Conservation (phyloP, 2,797 vertebrate genomes). For the Hylomyscus alleni region DNA sequence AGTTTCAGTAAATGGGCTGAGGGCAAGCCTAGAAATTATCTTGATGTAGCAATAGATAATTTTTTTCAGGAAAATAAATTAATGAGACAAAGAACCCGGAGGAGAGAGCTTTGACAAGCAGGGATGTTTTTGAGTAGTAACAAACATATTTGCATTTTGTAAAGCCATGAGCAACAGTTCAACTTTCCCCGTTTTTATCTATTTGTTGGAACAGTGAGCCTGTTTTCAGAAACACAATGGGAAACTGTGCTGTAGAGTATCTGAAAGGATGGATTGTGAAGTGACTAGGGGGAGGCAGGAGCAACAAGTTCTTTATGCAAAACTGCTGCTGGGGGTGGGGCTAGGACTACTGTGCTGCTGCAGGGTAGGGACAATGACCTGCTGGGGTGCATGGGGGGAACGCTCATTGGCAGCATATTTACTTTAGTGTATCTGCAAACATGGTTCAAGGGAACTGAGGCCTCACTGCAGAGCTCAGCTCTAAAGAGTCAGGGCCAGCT, state of each 20-base stretch:
- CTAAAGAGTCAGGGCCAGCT: not conserved
- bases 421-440: not conserved
- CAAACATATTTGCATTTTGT: not conserved
- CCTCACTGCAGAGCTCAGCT: not conserved
- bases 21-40: not conserved
- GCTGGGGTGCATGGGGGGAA: not conserved
- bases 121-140: not conserved
- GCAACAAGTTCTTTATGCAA: conserved; percentile 59
- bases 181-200: conserved; percentile 55
- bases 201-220: conserved; percentile 66
- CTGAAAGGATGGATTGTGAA: conserved; percentile 70
- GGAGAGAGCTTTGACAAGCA: not conserved
- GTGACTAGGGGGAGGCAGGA: not conserved
- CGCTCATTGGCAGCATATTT: conserved; percentile 45
- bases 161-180: conserved; percentile 17
- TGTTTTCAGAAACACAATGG: conserved; percentile 72
- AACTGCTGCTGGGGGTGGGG: not conserved
- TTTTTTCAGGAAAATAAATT: conserved; percentile 56
- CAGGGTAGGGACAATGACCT: not conserved
- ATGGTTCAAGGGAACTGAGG: conserved; percentile 20
- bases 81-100: not conserved
- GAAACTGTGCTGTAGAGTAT: conserved; percentile 52
- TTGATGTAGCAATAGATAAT: conserved; percentile 9
- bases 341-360: conserved; percentile 14
- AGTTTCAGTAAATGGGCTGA: not conserved